Evolutionary conservation across 2,888 invertebrate genomes (phyloP), one percentile per base, ranked within the genome.

Genomic region (Unio pictorum): DNA sequence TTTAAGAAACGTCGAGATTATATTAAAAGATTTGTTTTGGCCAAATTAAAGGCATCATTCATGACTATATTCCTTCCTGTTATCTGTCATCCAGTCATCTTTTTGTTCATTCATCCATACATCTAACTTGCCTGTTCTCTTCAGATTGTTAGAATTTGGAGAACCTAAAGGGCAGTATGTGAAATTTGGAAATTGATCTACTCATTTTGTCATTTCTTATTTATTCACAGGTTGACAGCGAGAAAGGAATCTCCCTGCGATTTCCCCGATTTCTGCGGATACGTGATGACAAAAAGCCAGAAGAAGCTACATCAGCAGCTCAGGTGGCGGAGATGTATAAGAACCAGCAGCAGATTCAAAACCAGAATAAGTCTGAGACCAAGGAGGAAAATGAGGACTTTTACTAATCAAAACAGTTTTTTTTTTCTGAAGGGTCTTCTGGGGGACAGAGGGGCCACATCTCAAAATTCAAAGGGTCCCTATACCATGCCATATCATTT

Each of bases 221-320:
- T 28, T 68, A 56, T 72, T 79, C 86, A 57, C 76, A 94, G 94
- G 92, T 95, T 61, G 96, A 98, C 91, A 93, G 94, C 1, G 95
- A 95, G 85, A 95, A 95, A 86, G 99, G 99, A 30, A 95, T 99
- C 85, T 99, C 98, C 3, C 91, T 99, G 60, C 92, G 99, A 60
- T 99, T 99, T 91, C 99, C 99, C 6, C 93, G 97, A 87, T 99
- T 98, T 89, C 91, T 99, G 67, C 93, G 96, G 55, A 93, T 95
- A 62, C 93, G 99, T 45, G 95, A 95, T 8, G 99, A 99, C 91
- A 99, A 99, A 91, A 92, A 92, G 30, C 93, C 95, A 3, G 99
- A 99, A 90, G 94, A 97, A 86, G 97, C 99, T 2, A 99, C 99
- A 4, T 93, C 94, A 4, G 94, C 97, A 63, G 93, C 93, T 81